Evolutionary conservation across 1,140 invertebrate species (phyloP).

Genomic region (Saccostrea echinata): DNA sequence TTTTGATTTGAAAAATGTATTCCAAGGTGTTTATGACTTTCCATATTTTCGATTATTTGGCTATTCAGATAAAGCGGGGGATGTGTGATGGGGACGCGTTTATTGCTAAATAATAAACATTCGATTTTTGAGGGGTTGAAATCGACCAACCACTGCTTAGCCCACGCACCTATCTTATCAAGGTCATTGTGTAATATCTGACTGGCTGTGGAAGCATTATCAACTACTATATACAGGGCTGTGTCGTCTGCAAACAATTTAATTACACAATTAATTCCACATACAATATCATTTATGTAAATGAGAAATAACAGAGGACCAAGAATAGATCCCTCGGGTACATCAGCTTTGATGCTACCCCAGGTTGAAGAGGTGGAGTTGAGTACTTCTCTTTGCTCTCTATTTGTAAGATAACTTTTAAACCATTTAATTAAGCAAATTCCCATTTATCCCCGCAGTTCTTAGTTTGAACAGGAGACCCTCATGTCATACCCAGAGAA

Average conservation of each 20-base stretch:
- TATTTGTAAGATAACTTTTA: not conserved
- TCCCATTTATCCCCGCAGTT: not conserved
- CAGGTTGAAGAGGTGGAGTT: not conserved
- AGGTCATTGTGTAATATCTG: too few species aligned
- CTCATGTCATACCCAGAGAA: too few species aligned
- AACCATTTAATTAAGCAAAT: slow-evolving; percentile 22
- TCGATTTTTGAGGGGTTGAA: too few species aligned
- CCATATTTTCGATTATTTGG: too few species aligned
- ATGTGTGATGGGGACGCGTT: too few species aligned
- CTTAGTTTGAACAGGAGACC: too few species aligned
- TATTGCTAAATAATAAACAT: too few species aligned
- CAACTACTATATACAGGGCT: slow-evolving; percentile 1
- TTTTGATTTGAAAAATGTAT: too few species aligned
- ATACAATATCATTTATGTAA: slow-evolving; percentile 13
- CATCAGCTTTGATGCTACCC: not conserved
- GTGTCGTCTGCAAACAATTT: slow-evolving; percentile 38
- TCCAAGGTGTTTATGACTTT: too few species aligned
- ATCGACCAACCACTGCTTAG: too few species aligned
- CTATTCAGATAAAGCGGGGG: too few species aligned
- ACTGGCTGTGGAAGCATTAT: not conserved
- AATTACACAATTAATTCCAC: not conserved
- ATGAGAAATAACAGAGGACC: slow-evolving; percentile 25
- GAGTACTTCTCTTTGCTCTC: not conserved
- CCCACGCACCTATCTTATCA: too few species aligned
- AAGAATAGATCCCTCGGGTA: slow-evolving; percentile 1